Base-by-base conservation (phyloP, 92 coral and sea anemone genomes). In the Epizoanthus rinbou region DNA sequence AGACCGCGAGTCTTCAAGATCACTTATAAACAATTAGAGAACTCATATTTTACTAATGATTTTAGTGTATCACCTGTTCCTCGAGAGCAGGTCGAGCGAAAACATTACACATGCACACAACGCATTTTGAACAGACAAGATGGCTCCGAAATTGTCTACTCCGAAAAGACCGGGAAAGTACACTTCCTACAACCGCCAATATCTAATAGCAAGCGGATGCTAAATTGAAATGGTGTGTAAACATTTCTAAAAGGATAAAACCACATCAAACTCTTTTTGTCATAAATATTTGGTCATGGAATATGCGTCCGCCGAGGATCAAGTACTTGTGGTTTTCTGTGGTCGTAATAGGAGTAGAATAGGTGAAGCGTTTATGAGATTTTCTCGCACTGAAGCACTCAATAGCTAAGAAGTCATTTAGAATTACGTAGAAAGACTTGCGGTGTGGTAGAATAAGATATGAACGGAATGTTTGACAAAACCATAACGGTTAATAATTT, bases 1-100 rank as follows among this genome's bases (percentile, higher is more conserved):
- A 80, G 89, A 85, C 91, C 56, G 52, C 86, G 54, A 83, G 89
- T 90, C 88, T 87, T 84, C 84, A 43, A 71, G 81, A 56, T 89
- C 89, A 89, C 90, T 83, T 86, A 82, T 58, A 75, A 80, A 63
- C 94, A 91, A 88, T 91, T 91, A 91, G 84, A 64, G 35, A 63
- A 75, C 54, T 74, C 93, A 80, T 85, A 81, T 84, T 86, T 80
- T 91, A 80, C 95, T 75, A 75, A 84, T 81, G 81, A 81, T 86
- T 85, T 83, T 81, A 83, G 71, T 69, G 58, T 71, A 83, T 91
- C 85, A 88, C 86, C 88, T 91, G 91, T 66, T 80, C 71, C 31
- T 52, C 60, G 60, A 66, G 62, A 57, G 70, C 59, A 76, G 58
- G 76, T 75, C 57, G 37, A 83, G 74, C 15, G 60, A 74, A 74